These are phyloP conservation scores for Prolemur simus DNA, from an alignment of 2,113 vertebrate genomes.

Conservation along the genomic window DNA sequence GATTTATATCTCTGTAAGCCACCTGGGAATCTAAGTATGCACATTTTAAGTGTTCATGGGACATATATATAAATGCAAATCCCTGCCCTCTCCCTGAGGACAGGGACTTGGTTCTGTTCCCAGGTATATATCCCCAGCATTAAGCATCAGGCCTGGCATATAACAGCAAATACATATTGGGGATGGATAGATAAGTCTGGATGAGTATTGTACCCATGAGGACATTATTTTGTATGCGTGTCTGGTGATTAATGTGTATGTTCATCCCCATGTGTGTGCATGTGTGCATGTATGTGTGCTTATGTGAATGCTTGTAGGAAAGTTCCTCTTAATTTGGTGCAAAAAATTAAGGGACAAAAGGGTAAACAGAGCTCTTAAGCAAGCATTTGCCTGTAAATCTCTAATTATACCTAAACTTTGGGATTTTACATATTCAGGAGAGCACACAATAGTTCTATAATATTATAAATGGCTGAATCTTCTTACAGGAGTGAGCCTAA, in stretches of 20 bases:
- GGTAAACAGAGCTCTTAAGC: neutral
- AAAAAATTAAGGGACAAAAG: neutral
- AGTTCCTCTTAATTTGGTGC: neutral
- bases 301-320: neutral
- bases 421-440: neutral
- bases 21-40: neutral
- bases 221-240: neutral
- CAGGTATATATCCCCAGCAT: neutral
- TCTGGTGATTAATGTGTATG: neutral
- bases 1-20: neutral
- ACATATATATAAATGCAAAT: fast-evolving
- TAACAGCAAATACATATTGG: neutral
- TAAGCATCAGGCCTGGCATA: neutral
- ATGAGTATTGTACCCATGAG: neutral
- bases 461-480: neutral
- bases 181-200: neutral
- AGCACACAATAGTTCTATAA: neutral
- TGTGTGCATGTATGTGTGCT: too few species aligned
- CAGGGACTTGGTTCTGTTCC: neutral
- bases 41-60: fast-evolving
- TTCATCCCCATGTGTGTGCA: too few species aligned
- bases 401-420: neutral
- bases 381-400: neutral
- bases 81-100: neutral
- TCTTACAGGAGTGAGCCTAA: neutral